These are phyloP conservation scores for Cirrhinus mrigala DNA, from an alignment of 2,797 vertebrate genomes.

Conservation along the genomic window DNA sequence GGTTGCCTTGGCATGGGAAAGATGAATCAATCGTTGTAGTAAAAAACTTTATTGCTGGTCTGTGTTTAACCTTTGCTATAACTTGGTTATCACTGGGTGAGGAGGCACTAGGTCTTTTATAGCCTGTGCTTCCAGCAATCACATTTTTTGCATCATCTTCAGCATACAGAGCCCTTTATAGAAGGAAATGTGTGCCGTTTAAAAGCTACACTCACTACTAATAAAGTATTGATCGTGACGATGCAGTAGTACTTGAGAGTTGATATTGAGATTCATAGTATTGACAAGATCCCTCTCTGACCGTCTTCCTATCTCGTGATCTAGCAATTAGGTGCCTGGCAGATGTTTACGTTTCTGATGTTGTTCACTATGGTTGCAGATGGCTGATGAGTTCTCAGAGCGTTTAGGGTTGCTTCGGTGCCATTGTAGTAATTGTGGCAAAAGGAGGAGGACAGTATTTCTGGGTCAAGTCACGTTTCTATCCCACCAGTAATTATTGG, in stretches of 20 bases:
- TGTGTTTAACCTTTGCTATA: slow-evolving; percentile 40
- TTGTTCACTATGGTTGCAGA: slow-evolving; percentile 7
- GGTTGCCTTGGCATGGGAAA: slow-evolving; percentile 32
- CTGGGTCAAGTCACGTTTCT: slow-evolving; percentile 32
- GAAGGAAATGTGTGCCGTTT: slow-evolving; percentile 3
- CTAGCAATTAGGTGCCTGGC: slow-evolving; percentile 27
- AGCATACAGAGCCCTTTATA: neutral
- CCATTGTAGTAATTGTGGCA: neutral
- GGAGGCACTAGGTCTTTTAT: slow-evolving; percentile 14
- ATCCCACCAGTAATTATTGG: slow-evolving; percentile 11
- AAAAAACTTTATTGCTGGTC: slow-evolving; percentile 31
- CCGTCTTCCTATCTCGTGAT: slow-evolving; percentile 33
- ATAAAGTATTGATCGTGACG: slow-evolving; percentile 34
- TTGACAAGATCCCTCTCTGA: slow-evolving; percentile 27
- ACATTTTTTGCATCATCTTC: neutral
- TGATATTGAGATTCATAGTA: slow-evolving; percentile 24
- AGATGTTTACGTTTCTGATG: slow-evolving; percentile 37
- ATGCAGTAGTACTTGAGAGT: slow-evolving; percentile 13
- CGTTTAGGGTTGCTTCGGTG: neutral
- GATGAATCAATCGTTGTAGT: slow-evolving; percentile 36
- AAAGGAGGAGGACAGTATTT: neutral
- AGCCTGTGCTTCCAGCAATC: neutral
- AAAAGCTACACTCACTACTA: slow-evolving; percentile 23
- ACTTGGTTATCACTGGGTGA: slow-evolving; percentile 11
- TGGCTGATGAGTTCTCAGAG: slow-evolving; percentile 2